Conservation (phyloP, 2,888 invertebrate genomes). For the Phragmatobia fuliginosa region DNA sequence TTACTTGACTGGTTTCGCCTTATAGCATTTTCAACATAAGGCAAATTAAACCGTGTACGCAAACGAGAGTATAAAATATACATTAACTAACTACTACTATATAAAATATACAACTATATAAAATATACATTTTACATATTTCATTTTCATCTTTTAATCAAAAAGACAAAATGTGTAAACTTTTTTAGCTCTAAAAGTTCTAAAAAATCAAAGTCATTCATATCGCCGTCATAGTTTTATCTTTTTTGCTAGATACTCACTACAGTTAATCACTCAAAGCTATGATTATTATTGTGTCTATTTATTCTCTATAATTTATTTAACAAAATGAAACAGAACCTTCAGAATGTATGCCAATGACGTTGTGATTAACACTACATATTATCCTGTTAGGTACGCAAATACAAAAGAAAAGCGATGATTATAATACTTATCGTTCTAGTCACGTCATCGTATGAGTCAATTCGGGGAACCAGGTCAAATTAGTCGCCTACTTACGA, state of each 20-base stretch:
- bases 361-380: slow-evolving; percentile 14
- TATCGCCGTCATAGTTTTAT: not conserved
- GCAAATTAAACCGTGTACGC: too few species aligned
- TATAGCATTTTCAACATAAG: too few species aligned
- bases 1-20: too few species aligned
- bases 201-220: too few species aligned
- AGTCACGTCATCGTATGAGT: slow-evolving; percentile 33
- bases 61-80: too few species aligned
- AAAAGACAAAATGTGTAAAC: not conserved
- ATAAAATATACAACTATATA: too few species aligned
- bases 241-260: not conserved
- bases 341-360: slow-evolving; percentile 6
- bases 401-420: slow-evolving; percentile 36
- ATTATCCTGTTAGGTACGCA: slow-evolving; percentile 16
- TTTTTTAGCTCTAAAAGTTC: too few species aligned
- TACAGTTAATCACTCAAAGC: not conserved
- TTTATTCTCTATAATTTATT: not conserved
- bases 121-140: too few species aligned
- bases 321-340: not conserved
- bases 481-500: slow-evolving; percentile 24
- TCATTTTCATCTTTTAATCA: too few species aligned
- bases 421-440: slow-evolving; percentile 40
- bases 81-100: too few species aligned
- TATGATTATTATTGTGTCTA: too few species aligned
- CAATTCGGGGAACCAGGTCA: slow-evolving; percentile 41